Evolutionary conservation across 2,113 vertebrate genomes (phyloP).

Genomic region (Laticauda colubrina): DNA sequence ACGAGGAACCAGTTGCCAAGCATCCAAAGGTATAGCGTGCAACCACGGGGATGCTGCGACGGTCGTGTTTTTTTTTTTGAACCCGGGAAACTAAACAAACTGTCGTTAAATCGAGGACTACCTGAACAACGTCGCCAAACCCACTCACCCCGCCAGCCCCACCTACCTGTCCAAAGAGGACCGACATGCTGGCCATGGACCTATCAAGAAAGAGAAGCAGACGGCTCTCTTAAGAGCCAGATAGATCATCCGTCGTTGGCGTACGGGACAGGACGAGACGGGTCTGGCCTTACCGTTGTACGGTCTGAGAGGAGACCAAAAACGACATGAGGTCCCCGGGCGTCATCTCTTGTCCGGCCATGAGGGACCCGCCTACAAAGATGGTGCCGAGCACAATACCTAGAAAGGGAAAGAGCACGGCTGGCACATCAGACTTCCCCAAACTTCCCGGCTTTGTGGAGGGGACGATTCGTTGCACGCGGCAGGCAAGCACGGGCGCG

Average conservation of each 20-base stretch:
- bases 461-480: too few species aligned
- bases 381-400: slow-evolving; percentile 93
- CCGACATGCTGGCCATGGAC: slow-evolving; percentile 90
- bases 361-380: slow-evolving; percentile 87
- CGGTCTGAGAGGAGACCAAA: slow-evolving; percentile 91
- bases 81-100: too few species aligned
- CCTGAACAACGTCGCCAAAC: neutral
- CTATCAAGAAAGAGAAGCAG: slow-evolving; percentile 65
- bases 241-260: accelerated
- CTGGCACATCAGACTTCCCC: accelerated
- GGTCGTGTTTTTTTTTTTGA: too few species aligned
- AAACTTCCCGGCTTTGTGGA: neutral
- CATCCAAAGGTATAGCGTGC: too few species aligned
- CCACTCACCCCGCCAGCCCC: too few species aligned
- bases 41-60: too few species aligned
- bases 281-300: slow-evolving; percentile 82
- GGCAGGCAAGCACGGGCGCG: accelerated
- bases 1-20: too few species aligned
- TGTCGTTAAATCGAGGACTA: neutral
- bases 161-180: slow-evolving; percentile 90
- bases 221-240: neutral
- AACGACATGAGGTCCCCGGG: slow-evolving; percentile 98
- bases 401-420: slow-evolving; percentile 29
- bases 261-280: accelerated
- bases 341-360: slow-evolving; percentile 82